phyloP scores from a whole-genome alignment of 2,113 vertebrate genomes.

The Lamprologus ornatipinnis region DNA sequence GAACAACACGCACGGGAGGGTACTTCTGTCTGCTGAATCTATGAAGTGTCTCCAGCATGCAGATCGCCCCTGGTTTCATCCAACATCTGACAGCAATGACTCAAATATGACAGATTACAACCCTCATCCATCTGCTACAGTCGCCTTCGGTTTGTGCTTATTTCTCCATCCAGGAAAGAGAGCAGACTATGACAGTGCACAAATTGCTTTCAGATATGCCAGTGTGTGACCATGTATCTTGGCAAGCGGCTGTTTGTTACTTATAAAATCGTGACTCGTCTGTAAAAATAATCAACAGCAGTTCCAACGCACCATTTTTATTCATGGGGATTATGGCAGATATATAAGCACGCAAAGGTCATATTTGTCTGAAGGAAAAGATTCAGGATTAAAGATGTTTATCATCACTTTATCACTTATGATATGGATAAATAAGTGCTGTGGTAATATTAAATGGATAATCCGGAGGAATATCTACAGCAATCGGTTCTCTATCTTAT shows the following conservation, averaged over 20 bases:
- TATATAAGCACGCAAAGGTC: neutral
- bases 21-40: neutral
- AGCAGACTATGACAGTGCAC: neutral
- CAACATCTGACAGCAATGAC: neutral
- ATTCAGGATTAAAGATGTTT: neutral
- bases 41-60: neutral
- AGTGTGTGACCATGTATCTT: neutral
- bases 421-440: neutral
- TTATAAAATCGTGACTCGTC: neutral
- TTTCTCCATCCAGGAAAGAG: neutral
- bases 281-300: neutral
- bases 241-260: neutral
- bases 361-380: neutral
- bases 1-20: neutral
- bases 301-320: neutral
- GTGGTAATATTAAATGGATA: neutral
- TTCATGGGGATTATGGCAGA: neutral
- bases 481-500: neutral
- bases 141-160: neutral
- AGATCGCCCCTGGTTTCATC: neutral
- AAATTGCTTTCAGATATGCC: neutral
- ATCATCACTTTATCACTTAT: neutral
- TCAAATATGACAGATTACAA: neutral
- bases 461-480: neutral
- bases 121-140: neutral